Conservation (phyloP, 37 sponge, comb jelly and placozoan species). For the Chondrosia reniformis region DNA sequence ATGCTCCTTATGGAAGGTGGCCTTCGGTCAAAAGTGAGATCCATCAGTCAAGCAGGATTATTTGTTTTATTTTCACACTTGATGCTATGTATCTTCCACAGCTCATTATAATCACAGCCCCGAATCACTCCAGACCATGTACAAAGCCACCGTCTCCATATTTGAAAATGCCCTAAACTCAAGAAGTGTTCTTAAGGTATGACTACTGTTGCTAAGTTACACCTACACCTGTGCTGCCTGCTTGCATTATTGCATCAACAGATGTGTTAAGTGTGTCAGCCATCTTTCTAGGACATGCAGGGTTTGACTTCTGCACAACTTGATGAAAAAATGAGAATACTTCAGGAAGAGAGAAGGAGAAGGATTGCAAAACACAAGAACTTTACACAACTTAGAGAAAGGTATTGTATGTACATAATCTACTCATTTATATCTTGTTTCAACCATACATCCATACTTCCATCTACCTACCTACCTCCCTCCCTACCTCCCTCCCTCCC, state of each 20-base stretch:
- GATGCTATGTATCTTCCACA: constrained; percentile 1
- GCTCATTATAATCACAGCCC: constrained; percentile 42
- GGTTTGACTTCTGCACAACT: constrained; percentile 30
- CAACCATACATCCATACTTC: no score
- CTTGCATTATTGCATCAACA: background rate
- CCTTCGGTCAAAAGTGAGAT: constrained; percentile 2
- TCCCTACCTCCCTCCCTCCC: no score
- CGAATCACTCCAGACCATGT: constrained; percentile 27
- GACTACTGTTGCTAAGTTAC: background rate
- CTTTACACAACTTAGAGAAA: constrained; percentile 42
- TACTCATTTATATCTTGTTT: no score
- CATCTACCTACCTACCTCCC: no score
- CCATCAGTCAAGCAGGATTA: background rate
- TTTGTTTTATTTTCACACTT: background rate
- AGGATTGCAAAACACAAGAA: constrained; percentile 46
- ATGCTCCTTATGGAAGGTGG: background rate
- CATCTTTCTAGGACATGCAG: constrained; percentile 21
- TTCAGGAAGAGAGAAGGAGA: constrained; percentile 35
- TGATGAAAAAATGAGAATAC: constrained; percentile 44
- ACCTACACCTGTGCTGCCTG: background rate
- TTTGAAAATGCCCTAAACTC: constrained; percentile 37
- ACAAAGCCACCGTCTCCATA: constrained; percentile 12
- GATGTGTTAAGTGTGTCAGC: constrained; percentile 5
- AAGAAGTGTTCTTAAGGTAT: constrained; percentile 47
- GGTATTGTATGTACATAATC: background rate